phyloP scores from a whole-genome alignment of 2,888 invertebrate genomes.

The Sceliomorpha sp. region DNA sequence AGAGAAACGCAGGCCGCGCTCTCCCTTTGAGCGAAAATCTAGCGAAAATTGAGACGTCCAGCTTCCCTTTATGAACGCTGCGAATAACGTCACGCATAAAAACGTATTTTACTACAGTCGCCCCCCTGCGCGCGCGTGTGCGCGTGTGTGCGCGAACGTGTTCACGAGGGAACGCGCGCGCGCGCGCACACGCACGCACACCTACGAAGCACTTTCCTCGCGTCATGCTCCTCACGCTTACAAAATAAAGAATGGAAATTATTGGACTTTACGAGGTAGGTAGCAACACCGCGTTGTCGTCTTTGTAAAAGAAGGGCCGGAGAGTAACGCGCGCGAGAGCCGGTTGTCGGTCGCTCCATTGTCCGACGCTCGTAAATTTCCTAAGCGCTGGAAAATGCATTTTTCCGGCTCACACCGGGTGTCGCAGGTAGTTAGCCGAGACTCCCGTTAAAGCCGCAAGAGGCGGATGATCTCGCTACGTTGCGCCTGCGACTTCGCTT shows the following conservation, averaged over 20 bases:
- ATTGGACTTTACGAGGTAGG: conserved; percentile 56
- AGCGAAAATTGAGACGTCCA: conserved; percentile 47
- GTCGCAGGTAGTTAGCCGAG: conserved; percentile 27
- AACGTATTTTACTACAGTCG: conserved; percentile 29
- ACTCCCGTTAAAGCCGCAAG: conserved; percentile 34
- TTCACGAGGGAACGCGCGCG: conserved; percentile 4
- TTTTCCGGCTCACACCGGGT: conserved; percentile 63
- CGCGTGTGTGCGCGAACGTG: neutral
- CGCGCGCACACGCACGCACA: neutral
- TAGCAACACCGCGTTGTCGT: conserved; percentile 32
- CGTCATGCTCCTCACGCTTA: conserved; percentile 36
- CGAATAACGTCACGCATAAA: conserved; percentile 17
- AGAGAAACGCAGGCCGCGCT: conserved; percentile 20
- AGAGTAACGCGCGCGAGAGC: conserved; percentile 45
- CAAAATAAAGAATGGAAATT: conserved; percentile 59
- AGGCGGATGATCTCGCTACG: conserved; percentile 6
- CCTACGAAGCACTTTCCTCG: conserved; percentile 1
- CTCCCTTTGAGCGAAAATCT: conserved; percentile 18
- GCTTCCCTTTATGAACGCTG: conserved; percentile 22
- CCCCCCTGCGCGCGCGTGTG: neutral
- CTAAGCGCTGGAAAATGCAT: conserved; percentile 73
- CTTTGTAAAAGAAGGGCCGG: conserved; percentile 39
- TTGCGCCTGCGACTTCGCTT: no score
- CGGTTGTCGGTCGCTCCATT: conserved; percentile 65
- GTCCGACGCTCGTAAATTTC: conserved; percentile 73